A percentile compares a stretch with the other conserved stretches of the same genome.
phyloP scores from a whole-genome alignment of 1,140 invertebrate genomes.

The Drosophila asahinai region DNA sequence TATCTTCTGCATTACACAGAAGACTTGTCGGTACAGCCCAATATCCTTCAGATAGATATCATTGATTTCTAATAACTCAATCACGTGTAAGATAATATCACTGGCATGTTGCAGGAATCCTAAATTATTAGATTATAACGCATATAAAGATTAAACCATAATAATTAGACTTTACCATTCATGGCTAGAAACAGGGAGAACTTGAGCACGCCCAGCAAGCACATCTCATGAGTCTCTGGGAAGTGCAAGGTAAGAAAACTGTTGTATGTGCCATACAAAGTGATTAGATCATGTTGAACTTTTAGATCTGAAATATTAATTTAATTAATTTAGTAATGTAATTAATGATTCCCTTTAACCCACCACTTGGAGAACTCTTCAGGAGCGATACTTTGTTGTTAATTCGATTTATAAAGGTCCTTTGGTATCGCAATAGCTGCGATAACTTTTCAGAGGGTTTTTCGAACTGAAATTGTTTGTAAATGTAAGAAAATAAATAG shows the following conservation, averaged over 20 bases:
- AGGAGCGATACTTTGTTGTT: neutral
- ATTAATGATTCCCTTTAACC: neutral
- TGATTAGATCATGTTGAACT: slow-evolving; percentile 16
- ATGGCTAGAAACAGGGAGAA: slow-evolving; percentile 45
- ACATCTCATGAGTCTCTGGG: slow-evolving; percentile 20
- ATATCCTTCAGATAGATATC: slow-evolving; percentile 2
- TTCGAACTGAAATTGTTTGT: neutral
- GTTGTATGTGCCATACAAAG: slow-evolving; percentile 57
- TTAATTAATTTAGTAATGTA: neutral
- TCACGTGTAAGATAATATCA: slow-evolving; percentile 30
- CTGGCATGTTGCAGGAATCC: slow-evolving; percentile 54
- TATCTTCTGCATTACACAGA: slow-evolving; percentile 27
- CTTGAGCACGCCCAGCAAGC: slow-evolving; percentile 38
- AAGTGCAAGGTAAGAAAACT: slow-evolving; percentile 45
- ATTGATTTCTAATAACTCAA: slow-evolving; percentile 4
- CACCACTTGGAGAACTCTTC: slow-evolving; percentile 7
- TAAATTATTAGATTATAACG: neutral
- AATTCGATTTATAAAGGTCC: slow-evolving; percentile 3
- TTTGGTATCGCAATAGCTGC: slow-evolving; percentile 7
- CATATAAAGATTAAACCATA: neutral
- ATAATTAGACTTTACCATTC: slow-evolving; percentile 23
- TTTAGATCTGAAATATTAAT: slow-evolving; percentile 12
- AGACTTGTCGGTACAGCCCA: slow-evolving; percentile 9
- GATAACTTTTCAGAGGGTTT: neutral
- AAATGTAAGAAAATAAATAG: too few relatives aligned